Evolutionary conservation across 2,888 invertebrate genomes (phyloP), one percentile per base, ranked within the genome.

Genomic region (Sarcophaga rosellei): DNA sequence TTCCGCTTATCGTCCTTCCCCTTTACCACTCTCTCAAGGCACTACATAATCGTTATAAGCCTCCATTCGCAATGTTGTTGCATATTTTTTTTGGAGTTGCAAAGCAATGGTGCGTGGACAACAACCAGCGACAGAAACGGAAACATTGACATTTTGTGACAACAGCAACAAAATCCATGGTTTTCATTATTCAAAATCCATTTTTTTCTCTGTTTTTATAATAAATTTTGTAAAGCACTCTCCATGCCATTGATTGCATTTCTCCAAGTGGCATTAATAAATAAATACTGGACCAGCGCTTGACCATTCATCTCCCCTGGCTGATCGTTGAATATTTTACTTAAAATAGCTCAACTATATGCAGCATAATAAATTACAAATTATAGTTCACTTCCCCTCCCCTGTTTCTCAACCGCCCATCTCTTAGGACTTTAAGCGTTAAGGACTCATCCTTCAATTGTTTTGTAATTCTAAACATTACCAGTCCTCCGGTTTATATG

Each of bases 1-100:
- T 91, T 91, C 91, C 91, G 74, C 69, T 84, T 10, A 35, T 74
- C 45, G 83, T 47, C 73, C 65, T 65, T 66, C 57, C 1, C 75
- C 8, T 53, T n/a, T 69, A 25, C 23, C 59, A 45, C 23, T 57
- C 21, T 44, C 45, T 35, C 44, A 53, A 21, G 44, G 6, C 61
- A 3, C 6, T n/a, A 10, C 20, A 21, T 25, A 69, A 70, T 12
- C 47, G 70, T 35, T n/a, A 76, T 69, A 63, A 79, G 68, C 23
- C 69, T 68, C 23, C 57, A 74, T 44, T 77, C 10, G 35, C 6
- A 35, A 35, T 10, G 35, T 35, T 35, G 35, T 35, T 35, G 79
- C 75, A 74, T 62, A 65, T 73, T 73, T 76, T 65, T 70, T 4
- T 35, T 0, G 5, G 35, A 1, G 35, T 35, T 35, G 35, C 35